Conservation (phyloP, 2,888 invertebrate genomes). For the Orthonevra nobilis region DNA sequence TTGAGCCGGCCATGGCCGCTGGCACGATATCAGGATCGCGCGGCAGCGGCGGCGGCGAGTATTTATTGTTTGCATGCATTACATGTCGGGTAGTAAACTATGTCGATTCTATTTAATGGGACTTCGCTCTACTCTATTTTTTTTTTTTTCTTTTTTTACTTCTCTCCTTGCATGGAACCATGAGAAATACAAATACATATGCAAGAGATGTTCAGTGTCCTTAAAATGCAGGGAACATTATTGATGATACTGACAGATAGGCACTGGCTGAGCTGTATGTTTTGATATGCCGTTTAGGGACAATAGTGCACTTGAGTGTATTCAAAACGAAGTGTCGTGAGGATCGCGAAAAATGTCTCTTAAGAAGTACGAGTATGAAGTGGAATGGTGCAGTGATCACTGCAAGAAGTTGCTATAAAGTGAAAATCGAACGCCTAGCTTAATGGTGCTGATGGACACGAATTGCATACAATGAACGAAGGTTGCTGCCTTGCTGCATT, state of each 20-base stretch:
- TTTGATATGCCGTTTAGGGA: conserved; percentile 12
- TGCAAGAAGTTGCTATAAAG: background rate
- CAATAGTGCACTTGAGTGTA: conserved; percentile 51
- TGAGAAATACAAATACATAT: conserved; percentile 30
- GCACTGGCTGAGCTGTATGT: background rate
- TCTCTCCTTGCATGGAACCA: conserved; percentile 54
- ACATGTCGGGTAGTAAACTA: conserved; percentile 69
- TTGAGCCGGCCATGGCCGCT: too few species aligned
- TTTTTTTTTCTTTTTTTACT: conserved; percentile 12
- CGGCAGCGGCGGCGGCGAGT: background rate
- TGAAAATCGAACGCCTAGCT: background rate
- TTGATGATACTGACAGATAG: conserved; percentile 15
- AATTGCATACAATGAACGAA: background rate
- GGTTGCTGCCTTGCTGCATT: too few species aligned
- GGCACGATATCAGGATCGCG: too few species aligned
- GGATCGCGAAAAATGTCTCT: background rate
- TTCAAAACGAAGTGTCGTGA: conserved; percentile 51
- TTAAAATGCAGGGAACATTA: conserved; percentile 37
- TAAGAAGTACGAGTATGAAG: background rate
- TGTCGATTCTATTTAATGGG: conserved; percentile 67
- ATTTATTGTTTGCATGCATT: conserved; percentile 69
- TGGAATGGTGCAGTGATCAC: too few species aligned
- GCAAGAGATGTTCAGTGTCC: conserved; percentile 50
- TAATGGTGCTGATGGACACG: background rate
- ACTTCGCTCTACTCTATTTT: conserved; percentile 24